Evolutionary conservation across 1,140 invertebrate genomes (phyloP).

Genomic region (Ganaspis sp.): DNA sequence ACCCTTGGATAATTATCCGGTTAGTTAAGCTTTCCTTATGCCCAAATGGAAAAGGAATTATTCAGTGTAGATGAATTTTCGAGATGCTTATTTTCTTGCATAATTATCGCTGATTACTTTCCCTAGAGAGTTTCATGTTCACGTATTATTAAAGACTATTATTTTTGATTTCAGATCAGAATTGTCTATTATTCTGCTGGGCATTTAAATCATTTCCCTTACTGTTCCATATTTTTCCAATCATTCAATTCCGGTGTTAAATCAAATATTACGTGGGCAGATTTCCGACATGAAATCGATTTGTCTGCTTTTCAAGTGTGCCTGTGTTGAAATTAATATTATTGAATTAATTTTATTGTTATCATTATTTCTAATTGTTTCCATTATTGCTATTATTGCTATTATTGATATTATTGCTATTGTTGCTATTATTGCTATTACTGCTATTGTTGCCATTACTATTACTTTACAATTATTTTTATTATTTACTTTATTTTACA

Average conservation of each 20-base stretch:
- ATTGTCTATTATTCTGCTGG: slow-evolving; percentile 2
- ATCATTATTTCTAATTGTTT: no score
- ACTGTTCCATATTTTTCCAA: not conserved
- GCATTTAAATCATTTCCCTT: not conserved
- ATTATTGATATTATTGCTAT: no score
- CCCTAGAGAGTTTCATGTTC: not conserved
- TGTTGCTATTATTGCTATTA: no score
- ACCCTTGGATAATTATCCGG: slow-evolving; percentile 1
- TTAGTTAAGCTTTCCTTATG: not conserved
- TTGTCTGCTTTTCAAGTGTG: not conserved
- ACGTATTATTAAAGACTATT: not conserved
- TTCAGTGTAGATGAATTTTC: not conserved
- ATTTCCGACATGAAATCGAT: not conserved
- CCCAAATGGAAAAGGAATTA: not conserved
- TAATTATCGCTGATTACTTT: not conserved
- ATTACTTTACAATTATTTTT: no score
- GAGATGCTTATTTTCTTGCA: not conserved
- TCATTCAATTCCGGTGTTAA: slow-evolving; percentile 6
- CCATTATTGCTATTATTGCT: no score
- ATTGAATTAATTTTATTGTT: not conserved
- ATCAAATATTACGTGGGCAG: slow-evolving; percentile 8
- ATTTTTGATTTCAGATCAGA: not conserved
- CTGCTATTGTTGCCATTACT: no score
- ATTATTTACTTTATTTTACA: no score
- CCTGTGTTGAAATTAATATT: not conserved